Percentiles rank a stretch among this genome's conserved stretches.
Evolutionary conservation across 2,113 vertebrate species (phyloP).

Genomic region (Taurulus bubalis): DNA sequence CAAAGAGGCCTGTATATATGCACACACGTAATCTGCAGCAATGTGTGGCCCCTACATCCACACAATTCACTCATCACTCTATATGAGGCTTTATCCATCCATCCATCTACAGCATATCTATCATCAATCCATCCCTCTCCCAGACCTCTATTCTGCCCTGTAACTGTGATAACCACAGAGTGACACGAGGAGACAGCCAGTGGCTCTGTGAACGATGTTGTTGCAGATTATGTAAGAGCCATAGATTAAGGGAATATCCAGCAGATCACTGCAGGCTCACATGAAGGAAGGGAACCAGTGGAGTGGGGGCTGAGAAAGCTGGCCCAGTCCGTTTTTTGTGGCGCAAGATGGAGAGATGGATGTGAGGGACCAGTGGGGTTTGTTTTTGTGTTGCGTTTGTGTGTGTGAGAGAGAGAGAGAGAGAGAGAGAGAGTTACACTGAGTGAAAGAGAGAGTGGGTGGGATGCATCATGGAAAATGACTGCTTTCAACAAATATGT

Average conservation of each 20-base stretch:
- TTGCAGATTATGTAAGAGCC: constrained; percentile 79
- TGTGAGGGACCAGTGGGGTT: constrained; percentile 12
- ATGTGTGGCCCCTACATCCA: constrained; percentile 22
- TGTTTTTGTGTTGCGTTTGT: constrained; percentile 17
- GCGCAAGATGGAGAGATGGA: constrained; percentile 33
- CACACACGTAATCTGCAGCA: constrained; percentile 33
- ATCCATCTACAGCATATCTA: constrained; percentile 36
- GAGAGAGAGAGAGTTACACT: constrained; percentile 56
- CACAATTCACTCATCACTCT: constrained; percentile 30
- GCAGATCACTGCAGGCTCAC: constrained; percentile 71
- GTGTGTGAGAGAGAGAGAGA: constrained; percentile 38
- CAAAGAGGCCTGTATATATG: neutral
- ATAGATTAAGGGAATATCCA: constrained; percentile 82
- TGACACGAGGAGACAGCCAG: constrained; percentile 80
- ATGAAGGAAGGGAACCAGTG: constrained; percentile 62
- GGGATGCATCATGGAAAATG: constrained; percentile 78
- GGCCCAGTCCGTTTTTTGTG: constrained; percentile 44
- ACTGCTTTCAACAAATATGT: constrained; percentile 81
- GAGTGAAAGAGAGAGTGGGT: constrained; percentile 65
- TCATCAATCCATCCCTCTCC: constrained; percentile 20
- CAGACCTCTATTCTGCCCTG: constrained; percentile 65
- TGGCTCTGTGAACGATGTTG: constrained; percentile 71
- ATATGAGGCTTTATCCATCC: constrained; percentile 33
- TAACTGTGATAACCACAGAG: constrained; percentile 75
- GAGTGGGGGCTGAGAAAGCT: constrained; percentile 51